Base-by-base conservation (phyloP, 30 jellyfish, hydroid and myxozoan species). In the Catostylus mosaicus region DNA sequence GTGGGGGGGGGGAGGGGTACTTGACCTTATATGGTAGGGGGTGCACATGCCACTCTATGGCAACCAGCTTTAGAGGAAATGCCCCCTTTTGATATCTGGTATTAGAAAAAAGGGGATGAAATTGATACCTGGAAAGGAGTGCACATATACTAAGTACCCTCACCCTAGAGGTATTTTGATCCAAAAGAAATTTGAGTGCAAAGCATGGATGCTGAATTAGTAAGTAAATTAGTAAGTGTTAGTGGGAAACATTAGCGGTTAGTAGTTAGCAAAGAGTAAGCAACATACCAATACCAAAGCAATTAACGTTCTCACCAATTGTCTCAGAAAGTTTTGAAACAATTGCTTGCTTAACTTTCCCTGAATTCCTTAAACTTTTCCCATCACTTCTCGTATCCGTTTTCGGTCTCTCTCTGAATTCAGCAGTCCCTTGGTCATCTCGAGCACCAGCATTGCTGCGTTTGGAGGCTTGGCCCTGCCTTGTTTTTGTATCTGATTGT, bases 291-390 rank as follows among this genome's bases (percentile, higher is more conserved):
- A 83, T 48, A 83, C 86, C 83, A 83, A 83, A 71, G 86, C 86
- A 83, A 83, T 70, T 83, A 83, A 83, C 82, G 57, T 83, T 83
- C 90, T 74, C 89, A 90, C 97, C 96, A 69, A 90, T 62, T 38
- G 88, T 80, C 84, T 86, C 98, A 31, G 96, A 85, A 0, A 92
- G 67, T 74, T 92, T 92, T 16, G 94, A 79, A 37, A 85, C 96
- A 87, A 92, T 73, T 27, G 96, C 95, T 52, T 87, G 88, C 83
- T 86, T 92, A 12, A 90, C 89, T 63, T 67, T 73, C 36, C 68
- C 61, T 31, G 97, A 73, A 56, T 80, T 81, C 62, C 67, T 67
- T 5, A 62, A 71, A 14, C 33, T 66, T 69, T 62, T 73, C 24
- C 72, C 47, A 45, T 80, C 90, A 47, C 46, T 67, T 67, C 67